Evolutionary conservation across 2,797 vertebrate genomes (phyloP), one percentile per base, ranked within the genome.

Genomic region (Silurus aristotelis): DNA sequence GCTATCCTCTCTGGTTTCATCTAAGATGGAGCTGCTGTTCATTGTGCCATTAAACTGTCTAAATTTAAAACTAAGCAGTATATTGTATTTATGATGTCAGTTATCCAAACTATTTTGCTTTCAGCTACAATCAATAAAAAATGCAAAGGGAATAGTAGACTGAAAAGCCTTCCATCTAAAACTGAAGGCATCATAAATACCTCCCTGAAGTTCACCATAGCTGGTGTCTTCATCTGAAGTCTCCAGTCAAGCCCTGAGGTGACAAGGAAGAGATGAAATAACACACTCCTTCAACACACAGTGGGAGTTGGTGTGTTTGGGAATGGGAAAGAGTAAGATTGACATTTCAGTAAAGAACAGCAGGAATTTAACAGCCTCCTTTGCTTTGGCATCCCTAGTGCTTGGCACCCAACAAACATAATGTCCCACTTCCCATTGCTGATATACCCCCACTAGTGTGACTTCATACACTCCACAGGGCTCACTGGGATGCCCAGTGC

Each of bases 301-400:
- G 64, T 78, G n/a, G 73, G 72, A 78, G 20, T 48, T 27, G 38
- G 78, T 38, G 38, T 31, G 46, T 82, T 78, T 87, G 20, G 46
- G 68, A 60, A 58, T n/a, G 61, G 82, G 55, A 60, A 79, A 76
- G 58, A 81, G 31, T 76, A 60, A 66, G 38, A 73, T 52, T 87
- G 80, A 84, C 63, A 70, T 75, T 80, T 80, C 79, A 80, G 15
- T 78, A 31, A 85, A 83, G 56, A 88, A 64, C 83, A 68, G 58
- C 73, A 64, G 66, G 83, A 46, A 76, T 73, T 88, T 83, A 88
- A 76, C 64, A 66, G 83, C 73, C 63, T 79, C 48, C 75, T 82
- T 89, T 87, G 77, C 80, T 68, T 87, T 87, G 61, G 27, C 66
- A 86, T 86, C 67, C 77, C 76, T 71, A 70, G 79, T 48, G 83